These are phyloP conservation scores for Porites lobata DNA, from an alignment of 92 coral and sea anemone genomes.

Conservation along the genomic window DNA sequence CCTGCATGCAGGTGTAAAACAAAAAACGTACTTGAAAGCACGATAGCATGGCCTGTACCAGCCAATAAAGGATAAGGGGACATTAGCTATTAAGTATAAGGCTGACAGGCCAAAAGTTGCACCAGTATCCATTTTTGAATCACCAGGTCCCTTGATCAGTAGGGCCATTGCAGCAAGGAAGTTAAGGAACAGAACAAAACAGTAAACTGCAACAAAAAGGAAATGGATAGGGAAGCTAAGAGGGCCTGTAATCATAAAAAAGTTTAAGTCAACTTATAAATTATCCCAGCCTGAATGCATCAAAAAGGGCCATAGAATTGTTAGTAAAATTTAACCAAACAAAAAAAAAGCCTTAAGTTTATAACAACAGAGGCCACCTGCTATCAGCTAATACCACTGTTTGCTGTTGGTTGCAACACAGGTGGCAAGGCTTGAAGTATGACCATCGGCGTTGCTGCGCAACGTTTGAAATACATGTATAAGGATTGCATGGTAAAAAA, in stretches of 20 bases:
- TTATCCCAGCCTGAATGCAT: not conserved
- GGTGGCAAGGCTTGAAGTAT: too few relatives aligned
- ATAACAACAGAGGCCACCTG: too few relatives aligned
- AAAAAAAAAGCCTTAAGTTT: too few relatives aligned
- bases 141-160: slow-evolving; percentile 57
- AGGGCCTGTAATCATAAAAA: not conserved
- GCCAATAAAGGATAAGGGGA: slow-evolving; percentile 78
- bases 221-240: slow-evolving; percentile 23
- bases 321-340: too few relatives aligned
- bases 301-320: not conserved
- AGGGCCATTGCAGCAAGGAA: slow-evolving; percentile 88
- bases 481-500: too few relatives aligned
- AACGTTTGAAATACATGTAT: too few relatives aligned
- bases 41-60: slow-evolving; percentile 91
- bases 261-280: slow-evolving; percentile 30
- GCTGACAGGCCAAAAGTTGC: slow-evolving; percentile 77
- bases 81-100: slow-evolving; percentile 69
- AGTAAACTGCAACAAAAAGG: slow-evolving; percentile 79
- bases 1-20: not conserved
- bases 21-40: slow-evolving; percentile 88
- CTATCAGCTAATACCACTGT: too few relatives aligned
- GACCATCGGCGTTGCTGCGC: too few relatives aligned
- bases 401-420: too few relatives aligned
- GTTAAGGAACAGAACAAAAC: slow-evolving; percentile 83
- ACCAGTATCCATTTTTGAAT: slow-evolving; percentile 40